Base-by-base conservation (phyloP, 1,140 invertebrate genomes). In the Papilio xuthus region DNA sequence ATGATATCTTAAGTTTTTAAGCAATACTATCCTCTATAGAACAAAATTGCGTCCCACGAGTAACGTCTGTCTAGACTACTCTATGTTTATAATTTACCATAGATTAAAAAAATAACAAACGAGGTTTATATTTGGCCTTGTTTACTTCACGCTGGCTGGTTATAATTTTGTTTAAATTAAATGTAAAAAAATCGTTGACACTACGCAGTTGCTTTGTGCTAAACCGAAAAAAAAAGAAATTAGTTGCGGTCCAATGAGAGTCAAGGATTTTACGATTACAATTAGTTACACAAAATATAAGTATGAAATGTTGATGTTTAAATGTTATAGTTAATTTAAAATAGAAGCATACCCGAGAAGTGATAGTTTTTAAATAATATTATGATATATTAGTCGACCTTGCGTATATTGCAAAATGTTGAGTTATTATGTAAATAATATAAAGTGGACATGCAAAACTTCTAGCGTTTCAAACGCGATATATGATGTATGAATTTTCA, bases 91-190 rank as follows among this genome's bases (percentile, higher is more conserved):
- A 28, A 67, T 18, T 70, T 70, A 41, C 18, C 32, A 37, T 18
- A 37, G 69, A 70, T 20, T 10, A 28, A 37, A 28, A 32, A 70
- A 41, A 12, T 70, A 41, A 72, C 26, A 67, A 26, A 67, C 26
- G 60, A 67, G 23, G 15, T 13, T 26, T 67, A 12, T 67, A 67
- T 23, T 73, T 7, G 71, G 13, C 41, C 71, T 42, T 44, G 37
- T n/a, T 70, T 42, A 37, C 20, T 73, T 47, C 71, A 44, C 42
- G 71, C 42, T 73, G 71, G 71, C 71, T 44, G 71, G 41, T 15
- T 42, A 73, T 73, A 72, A 47, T 73, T 73, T 73, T 47, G 42
- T 73, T 73, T 47, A 28, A 28, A 67, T 67, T 28, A 67, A 67
- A 12, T 67, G 23, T 67, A 9, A 67, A 67, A 67, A 28, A 67